Percentiles rank a stretch among this genome's conserved stretches.
Evolutionary conservation across 2,888 invertebrate species (phyloP).

Genomic region (Lomographa bimaculata): DNA sequence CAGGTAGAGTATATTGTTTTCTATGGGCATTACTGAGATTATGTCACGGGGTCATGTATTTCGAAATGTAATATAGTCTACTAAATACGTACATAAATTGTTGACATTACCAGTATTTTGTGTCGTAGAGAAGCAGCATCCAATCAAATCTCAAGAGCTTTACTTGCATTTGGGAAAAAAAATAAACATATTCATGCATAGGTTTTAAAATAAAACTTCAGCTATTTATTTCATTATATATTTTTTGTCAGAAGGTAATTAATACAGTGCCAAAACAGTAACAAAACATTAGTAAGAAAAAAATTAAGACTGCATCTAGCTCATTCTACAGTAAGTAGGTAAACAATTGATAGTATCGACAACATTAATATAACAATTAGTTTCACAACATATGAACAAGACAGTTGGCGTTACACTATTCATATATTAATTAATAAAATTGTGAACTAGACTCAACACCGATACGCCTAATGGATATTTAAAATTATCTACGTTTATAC

Average conservation of each 20-base stretch:
- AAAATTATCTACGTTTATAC: slow-evolving; percentile 58
- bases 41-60: no score
- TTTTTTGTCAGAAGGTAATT: slow-evolving; percentile 83
- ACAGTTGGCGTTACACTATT: slow-evolving; percentile 63
- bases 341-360: slow-evolving; percentile 57
- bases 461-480: slow-evolving; percentile 75
- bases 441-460: slow-evolving; percentile 78
- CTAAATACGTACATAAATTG: no score
- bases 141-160: no score
- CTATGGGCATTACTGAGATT: no score
- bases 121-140: no score
- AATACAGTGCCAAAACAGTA: slow-evolving; percentile 83
- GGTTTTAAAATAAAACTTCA: slow-evolving; percentile 62
- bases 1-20: no score
- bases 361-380: slow-evolving; percentile 77
- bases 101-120: no score
- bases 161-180: no score
- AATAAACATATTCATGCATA: neutral
- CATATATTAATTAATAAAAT: slow-evolving; percentile 41
- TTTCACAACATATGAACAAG: slow-evolving; percentile 77
- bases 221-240: slow-evolving; percentile 78
- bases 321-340: slow-evolving; percentile 74
- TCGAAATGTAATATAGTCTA: no score
- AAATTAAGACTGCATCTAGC: slow-evolving; percentile 81
- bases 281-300: slow-evolving; percentile 82